A percentile compares a stretch with the other conserved stretches of the same genome.
Conservation (phyloP, 2,113 vertebrate species). For the Danionella cerebrum region DNA sequence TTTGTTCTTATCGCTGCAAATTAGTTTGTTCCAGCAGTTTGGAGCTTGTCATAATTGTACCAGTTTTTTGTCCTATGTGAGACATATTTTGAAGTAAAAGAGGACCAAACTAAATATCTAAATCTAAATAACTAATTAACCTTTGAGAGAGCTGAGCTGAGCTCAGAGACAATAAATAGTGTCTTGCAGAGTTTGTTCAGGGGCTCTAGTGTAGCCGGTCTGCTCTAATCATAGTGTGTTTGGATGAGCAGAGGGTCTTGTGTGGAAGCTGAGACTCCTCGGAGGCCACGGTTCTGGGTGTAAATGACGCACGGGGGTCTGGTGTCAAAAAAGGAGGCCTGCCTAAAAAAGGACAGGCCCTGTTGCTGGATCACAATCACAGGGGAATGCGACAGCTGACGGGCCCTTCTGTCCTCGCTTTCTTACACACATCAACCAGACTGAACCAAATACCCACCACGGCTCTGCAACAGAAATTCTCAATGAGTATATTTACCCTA, state of each 20-base stretch:
- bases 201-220: conserved; percentile 32
- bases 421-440: neutral
- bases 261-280: conserved; percentile 47
- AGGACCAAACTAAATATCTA: no score
- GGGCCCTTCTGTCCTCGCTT: conserved; percentile 33
- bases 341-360: conserved; percentile 84
- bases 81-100: no score
- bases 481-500: no score
- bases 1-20: no score
- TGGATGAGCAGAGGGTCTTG: conserved; percentile 30
- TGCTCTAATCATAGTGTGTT: conserved; percentile 48
- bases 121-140: no score
- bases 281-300: conserved; percentile 56
- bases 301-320: conserved; percentile 71
- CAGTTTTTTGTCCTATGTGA: no score
- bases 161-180: conserved; percentile 41
- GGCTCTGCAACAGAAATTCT: no score
- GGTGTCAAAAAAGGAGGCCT: conserved; percentile 70
- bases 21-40: no score
- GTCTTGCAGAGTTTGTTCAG: conserved; percentile 33
- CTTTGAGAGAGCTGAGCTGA: no score
- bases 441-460: neutral
- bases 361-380: conserved; percentile 68
- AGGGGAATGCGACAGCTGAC: conserved; percentile 76
- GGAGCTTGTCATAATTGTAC: no score